phyloP scores from a whole-genome alignment of 92 coral and sea anemone species.

The Chrysogorgia sp. region DNA sequence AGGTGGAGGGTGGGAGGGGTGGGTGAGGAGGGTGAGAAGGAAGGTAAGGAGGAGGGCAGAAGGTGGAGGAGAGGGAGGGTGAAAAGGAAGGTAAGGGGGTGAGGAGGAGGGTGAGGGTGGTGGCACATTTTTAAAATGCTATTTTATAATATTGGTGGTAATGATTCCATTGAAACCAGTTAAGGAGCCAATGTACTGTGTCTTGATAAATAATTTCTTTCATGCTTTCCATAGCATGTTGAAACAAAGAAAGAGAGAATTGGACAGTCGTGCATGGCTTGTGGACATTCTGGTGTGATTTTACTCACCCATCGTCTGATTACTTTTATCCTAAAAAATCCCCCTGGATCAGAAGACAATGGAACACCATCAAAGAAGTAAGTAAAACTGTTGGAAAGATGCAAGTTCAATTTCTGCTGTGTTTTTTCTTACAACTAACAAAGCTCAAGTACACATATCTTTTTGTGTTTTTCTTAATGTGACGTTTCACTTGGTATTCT shows the following conservation, averaged over 20 bases:
- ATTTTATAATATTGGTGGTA: no score
- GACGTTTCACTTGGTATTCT: not conserved
- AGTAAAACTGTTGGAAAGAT: slow-evolving; percentile 32
- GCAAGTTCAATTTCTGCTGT: no score
- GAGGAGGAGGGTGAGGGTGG: not conserved
- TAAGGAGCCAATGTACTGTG: no score
- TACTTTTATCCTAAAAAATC: slow-evolving; percentile 93
- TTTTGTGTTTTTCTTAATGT: no score
- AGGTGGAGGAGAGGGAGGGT: no score
- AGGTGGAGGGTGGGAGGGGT: no score
- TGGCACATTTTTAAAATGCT: not conserved
- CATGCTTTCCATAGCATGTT: slow-evolving; percentile 58
- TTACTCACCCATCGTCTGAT: slow-evolving; percentile 87
- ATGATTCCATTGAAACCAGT: no score
- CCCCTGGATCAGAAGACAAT: slow-evolving; percentile 74
- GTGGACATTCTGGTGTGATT: slow-evolving; percentile 83
- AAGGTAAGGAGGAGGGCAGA: no score
- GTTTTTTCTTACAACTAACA: no score
- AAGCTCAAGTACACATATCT: no score
- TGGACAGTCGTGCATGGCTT: slow-evolving; percentile 89
- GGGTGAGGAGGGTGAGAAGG: no score
- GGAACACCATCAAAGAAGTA: slow-evolving; percentile 96
- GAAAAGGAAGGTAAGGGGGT: no score
- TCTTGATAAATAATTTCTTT: not conserved
- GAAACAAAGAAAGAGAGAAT: slow-evolving; percentile 86